These are phyloP conservation scores for Columbina picui DNA, from an alignment of 2,113 vertebrate genomes.

Conservation along the genomic window DNA sequence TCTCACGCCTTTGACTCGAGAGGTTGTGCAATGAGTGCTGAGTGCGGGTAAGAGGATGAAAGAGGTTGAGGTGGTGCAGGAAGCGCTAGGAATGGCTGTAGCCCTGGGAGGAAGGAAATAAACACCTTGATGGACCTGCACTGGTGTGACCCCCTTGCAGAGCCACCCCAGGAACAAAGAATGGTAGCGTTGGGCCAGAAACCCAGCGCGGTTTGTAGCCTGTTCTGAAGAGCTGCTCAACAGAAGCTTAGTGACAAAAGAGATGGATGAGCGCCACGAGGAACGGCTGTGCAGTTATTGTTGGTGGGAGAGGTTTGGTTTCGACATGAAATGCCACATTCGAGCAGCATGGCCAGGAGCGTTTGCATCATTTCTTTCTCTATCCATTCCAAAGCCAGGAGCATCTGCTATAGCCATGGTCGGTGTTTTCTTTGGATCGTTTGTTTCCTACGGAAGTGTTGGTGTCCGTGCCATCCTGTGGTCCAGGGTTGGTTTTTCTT, in stretches of 20 bases:
- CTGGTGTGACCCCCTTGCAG: background rate
- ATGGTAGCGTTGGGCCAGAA: background rate
- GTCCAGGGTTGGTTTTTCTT: background rate
- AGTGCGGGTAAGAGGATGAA: background rate
- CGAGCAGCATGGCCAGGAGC: background rate
- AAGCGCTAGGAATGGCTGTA: background rate
- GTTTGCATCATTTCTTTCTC: background rate
- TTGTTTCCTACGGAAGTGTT: background rate
- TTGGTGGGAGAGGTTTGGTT: background rate
- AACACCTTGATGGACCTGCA: background rate
- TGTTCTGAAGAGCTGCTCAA: background rate
- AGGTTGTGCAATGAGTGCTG: background rate
- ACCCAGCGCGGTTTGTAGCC: background rate
- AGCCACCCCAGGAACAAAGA: background rate
- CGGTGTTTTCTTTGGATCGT: background rate
- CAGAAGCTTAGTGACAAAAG: background rate
- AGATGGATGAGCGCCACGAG: background rate
- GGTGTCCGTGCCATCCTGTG: background rate
- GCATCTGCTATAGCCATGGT: background rate
- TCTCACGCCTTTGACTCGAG: background rate
- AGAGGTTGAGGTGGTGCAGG: background rate
- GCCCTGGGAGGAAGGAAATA: background rate
- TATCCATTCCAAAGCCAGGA: background rate
- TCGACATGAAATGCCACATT: background rate
- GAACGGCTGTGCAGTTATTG: background rate